Evolutionary conservation across 2,113 vertebrate species (phyloP), one percentile per base, ranked within the genome.

Genomic region (Thunnus maccoyii): DNA sequence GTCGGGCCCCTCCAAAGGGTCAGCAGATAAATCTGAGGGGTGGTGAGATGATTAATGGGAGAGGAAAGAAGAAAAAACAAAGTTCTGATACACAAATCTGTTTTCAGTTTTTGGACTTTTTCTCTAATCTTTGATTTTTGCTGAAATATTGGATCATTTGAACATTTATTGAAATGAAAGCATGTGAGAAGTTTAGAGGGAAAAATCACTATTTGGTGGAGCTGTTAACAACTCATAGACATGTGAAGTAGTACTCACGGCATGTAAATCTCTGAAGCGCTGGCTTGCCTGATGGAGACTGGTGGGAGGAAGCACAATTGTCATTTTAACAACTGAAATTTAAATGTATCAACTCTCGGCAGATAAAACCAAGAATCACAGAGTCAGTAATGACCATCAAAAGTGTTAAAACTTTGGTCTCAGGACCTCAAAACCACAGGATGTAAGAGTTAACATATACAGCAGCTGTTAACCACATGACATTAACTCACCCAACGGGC

Each of bases 281-380:
- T 12, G 0, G 13, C 32, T 2, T 91, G 85, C 0, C 20, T 46
- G 70, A 91, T 91, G 52, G 76, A 88, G 0, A 64, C 92, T 92
- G 78, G 0, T 0, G n/a, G 36, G 12, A 2, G 6, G 12, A 46
- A 61, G 69, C 14, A 68, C 2, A 41, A 30, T 30, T 30, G 27
- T 30, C 2, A 30, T 30, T 3, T 30, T 30, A 30, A 30, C 27
- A 30, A 30, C 27, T 30, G 27, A 30, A 27, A 20, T 81, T 32
- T 6, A 50, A 32, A 61, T 44, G 11, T 20, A n/a, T 11, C 0
- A 10, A 44, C 13, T 47, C 0, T 32, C n/a, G 25, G 22, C 11
- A 64, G 56, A 5, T 60, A 0, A 63, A 55, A 54, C 8, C 9
- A 22, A 3, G 68, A 67, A 63, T 27, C 60, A 18, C 3, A 30